Base-by-base conservation (phyloP, 2,113 vertebrate genomes). In the Alligator mississippiensis region DNA sequence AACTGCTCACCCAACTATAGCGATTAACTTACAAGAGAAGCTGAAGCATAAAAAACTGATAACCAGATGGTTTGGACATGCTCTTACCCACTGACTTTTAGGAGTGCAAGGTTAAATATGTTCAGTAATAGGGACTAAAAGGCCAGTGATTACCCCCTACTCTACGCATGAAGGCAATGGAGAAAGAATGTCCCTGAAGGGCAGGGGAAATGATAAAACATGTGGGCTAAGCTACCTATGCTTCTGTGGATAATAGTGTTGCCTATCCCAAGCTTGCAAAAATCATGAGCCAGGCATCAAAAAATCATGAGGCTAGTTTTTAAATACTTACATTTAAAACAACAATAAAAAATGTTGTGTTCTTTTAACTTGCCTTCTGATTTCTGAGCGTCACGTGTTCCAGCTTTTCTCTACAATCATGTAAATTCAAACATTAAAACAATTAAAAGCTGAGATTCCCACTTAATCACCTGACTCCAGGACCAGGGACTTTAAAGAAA, bases 1-100 rank as follows among this genome's bases (percentile, higher is more conserved):
- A 97, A 95, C 96, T 96, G 95, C 90, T 97, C 95, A 84, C 95
- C 92, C 96, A 97, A 95, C 96, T 96, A 94, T 75, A 54, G 95
- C 62, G 80, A 72, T 72, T 30, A 70, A 47, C 21, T 72, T 21
- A 22, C 87, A 94, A 89, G 95, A 81, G 92, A 61, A 82, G 90
- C 85, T 3, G 79, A 94, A 96, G 89, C 94, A 82, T 4, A 6
- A 93, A 93, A 84, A 95, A 82, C 92, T 92, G 15, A 95, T 94
- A 87, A 92, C 93, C 96, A 95, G 96, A 95, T 96, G 96, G 95
- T 96, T 95, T 93, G 96, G 94, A 90, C 96, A 93, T 96, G 87
- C 93, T 85, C 93, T 74, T 90, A 0, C 0, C 85, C 85, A 83
- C 75, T 96, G 96, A 95, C 95, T 94, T 96, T 97, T 77, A 94